phyloP scores from a whole-genome alignment of 2,113 vertebrate genomes.

The Camelus dromedarius region DNA sequence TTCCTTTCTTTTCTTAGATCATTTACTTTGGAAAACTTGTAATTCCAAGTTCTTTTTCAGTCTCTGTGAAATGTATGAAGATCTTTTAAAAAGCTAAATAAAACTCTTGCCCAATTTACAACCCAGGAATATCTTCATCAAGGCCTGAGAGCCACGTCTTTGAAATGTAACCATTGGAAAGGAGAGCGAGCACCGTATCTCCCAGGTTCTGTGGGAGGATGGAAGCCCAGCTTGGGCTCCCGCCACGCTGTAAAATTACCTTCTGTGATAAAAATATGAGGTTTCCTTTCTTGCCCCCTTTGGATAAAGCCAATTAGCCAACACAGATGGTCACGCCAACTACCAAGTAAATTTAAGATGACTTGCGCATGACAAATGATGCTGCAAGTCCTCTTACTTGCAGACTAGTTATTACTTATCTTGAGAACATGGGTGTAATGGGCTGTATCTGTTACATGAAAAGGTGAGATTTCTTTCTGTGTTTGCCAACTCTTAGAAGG shows the following conservation, averaged over 20 bases:
- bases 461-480: neutral
- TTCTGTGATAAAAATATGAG: neutral
- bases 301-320: neutral
- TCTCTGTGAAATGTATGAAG: neutral
- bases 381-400: neutral
- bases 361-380: neutral
- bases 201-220: neutral
- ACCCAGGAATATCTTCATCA: neutral
- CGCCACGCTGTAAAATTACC: neutral
- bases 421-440: neutral
- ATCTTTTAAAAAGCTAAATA: conserved; percentile 36
- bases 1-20: neutral
- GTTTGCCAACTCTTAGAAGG: neutral
- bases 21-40: conserved; percentile 17
- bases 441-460: neutral
- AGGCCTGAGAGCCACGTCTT: neutral
- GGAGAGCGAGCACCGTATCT: rapidly evolving
- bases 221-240: neutral
- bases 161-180: neutral
- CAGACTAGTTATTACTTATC: neutral
- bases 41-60: neutral
- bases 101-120: neutral
- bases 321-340: neutral
- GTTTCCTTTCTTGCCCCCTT: neutral
- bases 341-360: neutral